phyloP scores from a whole-genome alignment of 2,888 invertebrate species.

The Lumbricus terrestris region DNA sequence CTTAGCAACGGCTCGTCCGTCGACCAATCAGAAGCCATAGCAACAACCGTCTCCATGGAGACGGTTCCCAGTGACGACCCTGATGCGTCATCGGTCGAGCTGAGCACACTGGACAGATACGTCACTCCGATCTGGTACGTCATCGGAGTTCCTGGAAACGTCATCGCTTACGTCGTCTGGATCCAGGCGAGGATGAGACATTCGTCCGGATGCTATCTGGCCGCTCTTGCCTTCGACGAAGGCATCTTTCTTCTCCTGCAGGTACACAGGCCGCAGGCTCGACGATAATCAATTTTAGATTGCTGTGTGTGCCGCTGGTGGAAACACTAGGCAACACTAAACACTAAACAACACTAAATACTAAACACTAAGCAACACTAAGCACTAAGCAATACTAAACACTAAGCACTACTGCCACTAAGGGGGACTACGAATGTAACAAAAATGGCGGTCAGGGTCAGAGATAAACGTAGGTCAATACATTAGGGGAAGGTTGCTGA shows the following conservation, averaged over 20 bases:
- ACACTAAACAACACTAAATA: no score
- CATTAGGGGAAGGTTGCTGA: no score
- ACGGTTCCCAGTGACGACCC: background rate
- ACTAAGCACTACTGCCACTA: no score
- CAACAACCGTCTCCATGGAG: background rate
- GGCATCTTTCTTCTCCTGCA: constrained; percentile 51
- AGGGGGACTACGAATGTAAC: no score
- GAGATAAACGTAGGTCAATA: background rate
- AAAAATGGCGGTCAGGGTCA: background rate
- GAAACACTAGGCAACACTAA: no score
- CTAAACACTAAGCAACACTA: no score
- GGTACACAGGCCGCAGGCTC: constrained; percentile 31
- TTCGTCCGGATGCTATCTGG: constrained; percentile 57
- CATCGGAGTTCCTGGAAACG: constrained; percentile 56
- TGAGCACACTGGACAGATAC: constrained; percentile 40
- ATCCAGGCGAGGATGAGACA: constrained; percentile 55
- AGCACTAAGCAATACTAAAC: no score
- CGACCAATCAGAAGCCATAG: background rate
- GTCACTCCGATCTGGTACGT: constrained; percentile 52
- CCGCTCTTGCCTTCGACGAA: constrained; percentile 56
- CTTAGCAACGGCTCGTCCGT: background rate
- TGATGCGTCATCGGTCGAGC: background rate
- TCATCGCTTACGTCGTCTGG: constrained; percentile 55
- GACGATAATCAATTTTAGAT: no score
- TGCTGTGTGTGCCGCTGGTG: no score